These are phyloP conservation scores for Parnassius orleans DNA, from an alignment of 2,888 invertebrate species.

Conservation along the genomic window DNA sequence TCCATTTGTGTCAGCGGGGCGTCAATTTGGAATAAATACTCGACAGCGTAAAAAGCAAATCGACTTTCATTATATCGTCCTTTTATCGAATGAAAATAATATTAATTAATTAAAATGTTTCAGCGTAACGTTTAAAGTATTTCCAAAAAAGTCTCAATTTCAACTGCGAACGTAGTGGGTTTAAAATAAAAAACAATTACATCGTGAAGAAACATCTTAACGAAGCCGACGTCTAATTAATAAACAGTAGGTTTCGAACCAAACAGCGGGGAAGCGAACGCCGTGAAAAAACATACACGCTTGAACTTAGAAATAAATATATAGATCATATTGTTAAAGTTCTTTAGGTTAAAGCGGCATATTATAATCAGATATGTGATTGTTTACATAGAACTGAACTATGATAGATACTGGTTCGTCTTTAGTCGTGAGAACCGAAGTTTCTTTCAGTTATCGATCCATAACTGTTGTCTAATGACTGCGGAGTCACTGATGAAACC, in stretches of 20 bases:
- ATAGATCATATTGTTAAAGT: not conserved
- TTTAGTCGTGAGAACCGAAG: constrained; percentile 18
- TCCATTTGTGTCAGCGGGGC: constrained; percentile 14
- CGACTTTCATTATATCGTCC: constrained; percentile 4
- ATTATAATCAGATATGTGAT: not conserved
- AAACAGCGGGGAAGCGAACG: constrained; percentile 51
- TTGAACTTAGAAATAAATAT: constrained; percentile 33
- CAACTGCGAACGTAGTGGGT: constrained; percentile 14
- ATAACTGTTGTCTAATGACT: constrained; percentile 53
- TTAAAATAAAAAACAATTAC: constrained; percentile 30
- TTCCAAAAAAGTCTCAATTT: constrained; percentile 11
- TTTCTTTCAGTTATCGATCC: constrained; percentile 39
- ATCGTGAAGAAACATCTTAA: constrained; percentile 46
- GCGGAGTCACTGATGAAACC: constrained; percentile 43
- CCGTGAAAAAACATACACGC: constrained; percentile 65
- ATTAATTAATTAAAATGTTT: constrained; percentile 15
- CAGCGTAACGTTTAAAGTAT: constrained; percentile 14
- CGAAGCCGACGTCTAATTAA: constrained; percentile 46
- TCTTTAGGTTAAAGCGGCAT: not conserved
- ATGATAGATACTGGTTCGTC: constrained; percentile 9
- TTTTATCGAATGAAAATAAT: constrained; percentile 10
- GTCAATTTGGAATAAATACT: constrained; percentile 19
- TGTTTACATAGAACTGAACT: constrained; percentile 1
- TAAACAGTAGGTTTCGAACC: constrained; percentile 41
- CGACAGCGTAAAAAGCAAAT: not conserved